Evolutionary conservation across 2,113 vertebrate species (phyloP), one percentile per base, ranked within the genome.

Genomic region (Clarias magur): DNA sequence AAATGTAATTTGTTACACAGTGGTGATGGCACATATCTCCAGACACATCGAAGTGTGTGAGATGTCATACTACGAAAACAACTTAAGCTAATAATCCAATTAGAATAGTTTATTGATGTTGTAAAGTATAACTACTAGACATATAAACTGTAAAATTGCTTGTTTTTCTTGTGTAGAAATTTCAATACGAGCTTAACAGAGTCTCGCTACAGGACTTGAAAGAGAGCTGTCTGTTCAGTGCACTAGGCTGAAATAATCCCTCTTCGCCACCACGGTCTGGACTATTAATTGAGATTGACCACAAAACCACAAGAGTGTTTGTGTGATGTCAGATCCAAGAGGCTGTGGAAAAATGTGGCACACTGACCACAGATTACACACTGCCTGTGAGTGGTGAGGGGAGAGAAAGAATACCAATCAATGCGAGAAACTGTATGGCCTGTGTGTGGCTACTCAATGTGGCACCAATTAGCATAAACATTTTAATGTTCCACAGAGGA

Each of bases 311-410:
- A 92, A 93, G 92, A 93, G 93, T 94, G 93, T 96, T 95, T 95
- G 95, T 95, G 93, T 94, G 93, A 95, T 92, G 94, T 93, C 90
- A 93, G 93, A 94, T 95, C 95, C 95, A 93, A 96, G 94, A 89
- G 88, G 85, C 84, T 76, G 81, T 90, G 95, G 92, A 92, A 91
- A 94, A 95, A 95, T 95, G 95, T 91, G 91, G 92, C 94, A 93
- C 94, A 95, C 94, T 95, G 94, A 96, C 96, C 94, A 95, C 96
- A 96, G 94, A 96, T 94, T 97, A 95, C 95, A 91, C 88, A 88
- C 85, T 38, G 87, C 80, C 62, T 82, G 81, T 88, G 91, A 91
- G 91, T 79, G 75, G 85, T 59, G 83, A 87, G 81, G 88, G 80
- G 86, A 87, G 86, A 91, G 89, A 89, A 89, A 91, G 88, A 91